These are phyloP conservation scores for Galerucella calmariensis DNA, from an alignment of 2,888 invertebrate species.

Conservation along the genomic window DNA sequence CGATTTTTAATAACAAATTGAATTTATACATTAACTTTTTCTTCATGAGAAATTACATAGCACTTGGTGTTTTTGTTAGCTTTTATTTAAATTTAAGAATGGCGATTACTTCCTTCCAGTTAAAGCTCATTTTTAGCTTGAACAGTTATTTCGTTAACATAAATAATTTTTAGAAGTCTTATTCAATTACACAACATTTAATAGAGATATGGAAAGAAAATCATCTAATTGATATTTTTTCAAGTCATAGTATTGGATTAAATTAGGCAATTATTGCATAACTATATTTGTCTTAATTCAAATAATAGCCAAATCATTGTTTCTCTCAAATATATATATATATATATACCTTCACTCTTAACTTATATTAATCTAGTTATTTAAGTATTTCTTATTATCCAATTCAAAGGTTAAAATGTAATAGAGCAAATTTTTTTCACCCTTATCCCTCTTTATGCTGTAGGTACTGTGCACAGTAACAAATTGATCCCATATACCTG, in stretches of 20 bases:
- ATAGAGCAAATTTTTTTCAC: background rate
- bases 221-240: background rate
- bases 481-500: background rate
- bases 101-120: background rate
- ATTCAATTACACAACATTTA: background rate
- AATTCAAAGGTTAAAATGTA: background rate
- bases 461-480: background rate
- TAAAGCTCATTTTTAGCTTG: background rate
- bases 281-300: constrained; percentile 1
- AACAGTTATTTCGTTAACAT: background rate
- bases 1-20: no score
- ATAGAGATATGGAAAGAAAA: background rate
- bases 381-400: background rate
- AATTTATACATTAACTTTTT: no score
- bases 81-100: background rate
- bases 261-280: background rate
- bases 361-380: background rate
- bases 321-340: background rate
- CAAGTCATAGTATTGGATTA: background rate
- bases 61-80: no score
- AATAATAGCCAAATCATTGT: background rate
- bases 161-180: background rate
- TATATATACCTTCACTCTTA: background rate
- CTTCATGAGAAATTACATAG: no score
- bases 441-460: background rate